phyloP scores from a whole-genome alignment of 1,140 invertebrate species.

The Reticulitermes speratus region DNA sequence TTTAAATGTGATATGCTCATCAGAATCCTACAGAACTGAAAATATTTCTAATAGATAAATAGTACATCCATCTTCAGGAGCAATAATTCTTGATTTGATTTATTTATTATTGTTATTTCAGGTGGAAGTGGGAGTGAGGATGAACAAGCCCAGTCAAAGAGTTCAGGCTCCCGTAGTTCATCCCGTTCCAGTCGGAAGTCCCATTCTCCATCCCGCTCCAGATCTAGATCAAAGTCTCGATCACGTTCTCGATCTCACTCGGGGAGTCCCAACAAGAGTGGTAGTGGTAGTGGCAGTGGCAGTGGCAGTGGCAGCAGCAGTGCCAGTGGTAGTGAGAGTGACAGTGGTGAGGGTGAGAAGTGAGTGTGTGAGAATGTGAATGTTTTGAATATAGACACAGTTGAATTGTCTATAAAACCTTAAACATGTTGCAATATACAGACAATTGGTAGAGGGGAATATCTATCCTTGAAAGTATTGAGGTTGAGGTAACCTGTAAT shows the following conservation, averaged over 20 bases:
- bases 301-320: slow-evolving; percentile 34
- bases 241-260: neutral
- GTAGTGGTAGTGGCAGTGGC: neutral
- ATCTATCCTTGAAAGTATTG: too few species aligned
- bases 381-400: neutral
- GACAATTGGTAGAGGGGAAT: too few species aligned
- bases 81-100: neutral
- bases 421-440: too few species aligned
- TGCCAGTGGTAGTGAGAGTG: slow-evolving; percentile 32
- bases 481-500: too few species aligned
- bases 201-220: slow-evolving; percentile 41
- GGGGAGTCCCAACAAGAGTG: neutral
- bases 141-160: slow-evolving; percentile 43
- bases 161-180: slow-evolving; percentile 39
- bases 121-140: slow-evolving; percentile 41
- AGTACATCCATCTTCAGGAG: too few species aligned
- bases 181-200: slow-evolving; percentile 44
- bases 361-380: neutral
- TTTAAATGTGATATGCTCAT: too few species aligned
- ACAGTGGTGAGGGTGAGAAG: slow-evolving; percentile 13
- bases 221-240: neutral
- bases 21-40: too few species aligned
- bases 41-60: too few species aligned
- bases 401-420: neutral
- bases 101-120: neutral